Base-by-base conservation (phyloP, 2,797 vertebrate genomes). In the Tamandua tetradactyla region DNA sequence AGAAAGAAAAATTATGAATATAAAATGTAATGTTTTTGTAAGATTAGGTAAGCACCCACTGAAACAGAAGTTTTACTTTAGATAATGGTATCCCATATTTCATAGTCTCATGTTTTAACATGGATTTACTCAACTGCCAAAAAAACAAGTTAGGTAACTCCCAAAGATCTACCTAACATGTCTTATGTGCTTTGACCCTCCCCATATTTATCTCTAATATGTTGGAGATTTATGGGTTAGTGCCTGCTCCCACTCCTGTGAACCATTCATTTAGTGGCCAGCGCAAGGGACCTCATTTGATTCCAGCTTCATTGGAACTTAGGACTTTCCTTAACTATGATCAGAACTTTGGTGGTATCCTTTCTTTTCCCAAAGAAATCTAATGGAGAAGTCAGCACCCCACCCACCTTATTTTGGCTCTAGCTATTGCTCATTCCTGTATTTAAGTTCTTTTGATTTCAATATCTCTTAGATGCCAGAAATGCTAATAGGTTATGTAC, bases 291-390 rank as follows among this genome's bases (percentile, higher is more conserved):
- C 11, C 17, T 92, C 52, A 59, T 89, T 64, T 76, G 37, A 74
- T 57, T 69, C 40, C 35, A 0, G 87, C 20, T 84, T 32, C 27
- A 25, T 22, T 94, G 42, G 30, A 59, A 4, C 8, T 94, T 85
- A 32, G 40, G 88, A 88, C 79, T 91, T 91, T 95, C 30, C 61
- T 86, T 81, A 89, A 64, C n/a, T 93, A 35, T 83, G 64, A 57
- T 68, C 27, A 94, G 49, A 66, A 81, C 20, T 59, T 89, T 66
- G 32, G 84, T 75, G 49, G 71, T 80, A 89, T 52, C 49, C 44
- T 95, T 78, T 55, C 37, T 80, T 75, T 64, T 30, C 59, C 55
- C 40, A 66, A 42, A 69, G 30, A 69, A 69, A 62, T 95, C 14
- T 44, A 30, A 64, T 55, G 82, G 42, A 87, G 35, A 74, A 42